Percentiles rank a stretch among this genome's conserved stretches.
These are phyloP conservation scores for Ormyrus pomaceus DNA, from an alignment of 2,888 invertebrate species.

Conservation along the genomic window DNA sequence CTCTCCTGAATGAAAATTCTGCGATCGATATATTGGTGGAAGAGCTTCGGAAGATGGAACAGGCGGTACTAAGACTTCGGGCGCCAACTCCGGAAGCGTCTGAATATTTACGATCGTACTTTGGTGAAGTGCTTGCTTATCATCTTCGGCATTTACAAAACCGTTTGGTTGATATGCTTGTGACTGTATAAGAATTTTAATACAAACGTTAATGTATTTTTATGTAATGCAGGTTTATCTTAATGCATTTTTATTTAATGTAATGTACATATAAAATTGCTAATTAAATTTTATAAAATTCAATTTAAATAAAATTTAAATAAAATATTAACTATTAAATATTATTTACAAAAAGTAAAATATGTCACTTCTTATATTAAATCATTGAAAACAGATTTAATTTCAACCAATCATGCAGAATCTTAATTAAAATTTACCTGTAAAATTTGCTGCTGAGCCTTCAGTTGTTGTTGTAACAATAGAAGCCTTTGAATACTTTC, in stretches of 20 bases:
- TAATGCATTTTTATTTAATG: neutral
- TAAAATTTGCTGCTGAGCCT: constrained; percentile 70
- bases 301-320: neutral
- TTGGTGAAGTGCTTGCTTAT: constrained; percentile 65
- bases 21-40: constrained; percentile 68
- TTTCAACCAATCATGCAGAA: neutral
- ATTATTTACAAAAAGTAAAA: neutral
- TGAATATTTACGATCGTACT: constrained; percentile 63
- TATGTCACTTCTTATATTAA: neutral
- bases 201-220: neutral
- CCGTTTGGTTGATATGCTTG: constrained; percentile 68
- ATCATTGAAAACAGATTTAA: neutral
- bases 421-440: constrained; percentile 63
- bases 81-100: constrained; percentile 61
- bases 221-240: too few species aligned
- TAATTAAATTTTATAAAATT: neutral
- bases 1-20: constrained; percentile 62
- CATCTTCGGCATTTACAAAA: constrained; percentile 63
- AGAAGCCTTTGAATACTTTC: constrained; percentile 72
- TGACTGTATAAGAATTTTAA: constrained; percentile 59
- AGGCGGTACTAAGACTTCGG: constrained; percentile 68
- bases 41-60: constrained; percentile 66
- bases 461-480: constrained; percentile 70
- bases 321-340: neutral
- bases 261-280: neutral